Percentiles rank a stretch among this genome's conserved stretches.
phyloP scores from a whole-genome alignment of 2,113 vertebrate genomes.

The Varanus komodoensis region DNA sequence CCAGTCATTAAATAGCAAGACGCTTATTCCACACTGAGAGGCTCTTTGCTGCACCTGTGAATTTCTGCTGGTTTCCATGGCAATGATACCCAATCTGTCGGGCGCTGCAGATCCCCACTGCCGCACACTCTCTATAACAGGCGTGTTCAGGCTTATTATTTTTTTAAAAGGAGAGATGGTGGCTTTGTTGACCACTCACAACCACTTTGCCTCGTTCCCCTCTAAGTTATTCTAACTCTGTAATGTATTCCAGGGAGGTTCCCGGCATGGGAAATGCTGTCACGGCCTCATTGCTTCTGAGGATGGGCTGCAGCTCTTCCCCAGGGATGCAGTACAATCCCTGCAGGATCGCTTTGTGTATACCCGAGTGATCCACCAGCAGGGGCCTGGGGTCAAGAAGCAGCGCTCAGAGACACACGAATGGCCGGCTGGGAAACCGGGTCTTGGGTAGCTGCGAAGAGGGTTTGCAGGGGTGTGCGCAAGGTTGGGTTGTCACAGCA shows the following conservation, averaged over 20 bases:
- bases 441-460: neutral
- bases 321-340: neutral
- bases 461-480: no score
- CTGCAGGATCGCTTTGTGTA: neutral
- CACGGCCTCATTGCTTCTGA: neutral
- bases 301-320: neutral
- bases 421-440: neutral
- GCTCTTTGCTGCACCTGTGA: neutral
- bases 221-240: neutral
- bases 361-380: no score
- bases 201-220: neutral
- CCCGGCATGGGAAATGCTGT: neutral
- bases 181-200: neutral
- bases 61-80: constrained; percentile 15
- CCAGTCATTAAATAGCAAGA: neutral
- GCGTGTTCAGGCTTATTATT: neutral
- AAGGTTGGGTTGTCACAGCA: no score
- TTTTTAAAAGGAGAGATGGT: no score
- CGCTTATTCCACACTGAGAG: neutral
- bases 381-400: neutral
- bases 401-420: neutral
- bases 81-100: neutral
- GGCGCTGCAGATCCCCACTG: neutral
- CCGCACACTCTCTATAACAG: neutral
- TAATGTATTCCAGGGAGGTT: neutral